Evolutionary conservation across 2,888 invertebrate species (phyloP), one percentile per base, ranked within the genome.

Genomic region (Plusia festucae): DNA sequence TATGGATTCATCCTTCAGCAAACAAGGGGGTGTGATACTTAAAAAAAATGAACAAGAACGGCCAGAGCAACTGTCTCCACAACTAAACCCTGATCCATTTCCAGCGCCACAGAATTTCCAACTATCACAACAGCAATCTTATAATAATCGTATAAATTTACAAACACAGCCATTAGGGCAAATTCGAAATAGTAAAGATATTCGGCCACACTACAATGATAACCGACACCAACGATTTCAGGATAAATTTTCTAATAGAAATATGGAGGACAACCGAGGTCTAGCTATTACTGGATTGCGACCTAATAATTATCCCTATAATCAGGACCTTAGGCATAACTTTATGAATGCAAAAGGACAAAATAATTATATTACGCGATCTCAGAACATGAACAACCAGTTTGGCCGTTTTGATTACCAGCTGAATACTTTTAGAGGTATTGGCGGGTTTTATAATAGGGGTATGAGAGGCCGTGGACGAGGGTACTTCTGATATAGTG

Each of bases 391-490:
- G 60, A 80, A 79, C 46, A 84, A 81, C 53, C 84, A 85, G 65
- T 86, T 81, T 57, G 85, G 82, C 22, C 84, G 84, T 60, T 76
- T 76, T 46, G 82, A 73, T 46, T 74, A 83, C 49, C 78, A 74
- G 62, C 74, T 60, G 22, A 74, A 68, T 20, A 79, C 76, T 59
- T 84, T 81, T 34, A 82, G 86, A 61, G 88, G 89, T 0, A 79
- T 88, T 65, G 87, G 85, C 3, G 87, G 87, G 88, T 30, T 30
- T 30, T 30, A 2, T 76, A 85, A 24, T 84, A 70, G n/a, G 81
- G 85, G 56, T 8, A 70, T 61, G 55, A 84, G 87, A 60, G 92
- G 91, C 0, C 89, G 93, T 18, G 92, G 92, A 0, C 83, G 93
- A 52, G 87, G 86, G 6, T 66, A 66, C 53, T 75, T 64, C 56